Evolutionary conservation across 2,797 vertebrate genomes (phyloP).

Genomic region (Diceros bicornis): DNA sequence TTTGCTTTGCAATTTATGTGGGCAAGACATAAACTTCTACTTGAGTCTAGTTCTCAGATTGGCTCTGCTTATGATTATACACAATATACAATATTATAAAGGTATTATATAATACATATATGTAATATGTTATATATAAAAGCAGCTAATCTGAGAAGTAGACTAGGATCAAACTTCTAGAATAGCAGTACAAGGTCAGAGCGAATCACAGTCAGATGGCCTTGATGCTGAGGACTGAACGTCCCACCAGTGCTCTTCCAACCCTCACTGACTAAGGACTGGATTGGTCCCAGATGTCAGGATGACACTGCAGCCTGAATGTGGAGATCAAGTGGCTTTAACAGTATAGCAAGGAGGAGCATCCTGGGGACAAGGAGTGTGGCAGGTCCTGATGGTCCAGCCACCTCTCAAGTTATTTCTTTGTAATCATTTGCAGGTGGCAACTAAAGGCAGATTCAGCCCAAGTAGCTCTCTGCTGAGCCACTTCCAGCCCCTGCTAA

Average conservation of each 20-base stretch:
- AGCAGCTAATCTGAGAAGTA: background rate
- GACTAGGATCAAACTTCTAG: background rate
- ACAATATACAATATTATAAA: background rate
- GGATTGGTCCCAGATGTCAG: background rate
- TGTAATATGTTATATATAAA: background rate
- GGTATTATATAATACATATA: background rate
- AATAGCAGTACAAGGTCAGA: background rate
- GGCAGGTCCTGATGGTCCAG: background rate
- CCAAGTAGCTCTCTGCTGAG: background rate
- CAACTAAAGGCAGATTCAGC: background rate
- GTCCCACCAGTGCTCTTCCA: background rate
- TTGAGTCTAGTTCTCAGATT: background rate
- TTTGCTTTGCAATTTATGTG: slow-evolving; percentile 3
- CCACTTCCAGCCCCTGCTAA: background rate
- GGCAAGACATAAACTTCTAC: background rate
- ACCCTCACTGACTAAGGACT: background rate
- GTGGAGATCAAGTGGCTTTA: background rate
- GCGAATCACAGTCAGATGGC: background rate
- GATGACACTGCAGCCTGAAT: background rate
- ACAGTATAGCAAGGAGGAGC: background rate
- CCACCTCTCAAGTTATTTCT: background rate
- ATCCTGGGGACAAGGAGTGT: background rate
- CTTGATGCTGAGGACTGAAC: background rate
- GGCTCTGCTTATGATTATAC: background rate
- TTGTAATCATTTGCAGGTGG: background rate